These are phyloP conservation scores for Trichomycterus rosablanca DNA, from an alignment of 2,113 vertebrate genomes.

Conservation along the genomic window DNA sequence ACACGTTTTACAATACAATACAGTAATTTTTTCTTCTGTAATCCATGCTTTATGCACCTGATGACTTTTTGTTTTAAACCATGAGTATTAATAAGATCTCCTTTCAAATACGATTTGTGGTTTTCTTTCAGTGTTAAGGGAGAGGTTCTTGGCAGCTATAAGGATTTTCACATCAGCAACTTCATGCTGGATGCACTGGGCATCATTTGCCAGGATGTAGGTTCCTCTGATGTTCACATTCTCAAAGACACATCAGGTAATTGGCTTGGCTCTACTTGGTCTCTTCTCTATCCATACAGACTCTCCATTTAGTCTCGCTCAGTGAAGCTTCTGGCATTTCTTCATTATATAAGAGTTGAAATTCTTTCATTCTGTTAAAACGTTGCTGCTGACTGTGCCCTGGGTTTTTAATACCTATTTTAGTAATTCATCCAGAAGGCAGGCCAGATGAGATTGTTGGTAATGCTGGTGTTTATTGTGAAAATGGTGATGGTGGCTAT, in stretches of 20 bases:
- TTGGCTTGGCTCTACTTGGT: not conserved
- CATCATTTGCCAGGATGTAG: conserved; percentile 68
- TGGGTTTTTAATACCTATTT: not conserved
- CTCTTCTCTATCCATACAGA: not conserved
- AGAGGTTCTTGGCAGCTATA: conserved; percentile 80
- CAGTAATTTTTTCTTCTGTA: too few relatives aligned
- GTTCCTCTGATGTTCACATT: conserved; percentile 34
- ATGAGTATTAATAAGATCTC: too few relatives aligned
- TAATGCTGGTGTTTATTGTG: conserved; percentile 21
- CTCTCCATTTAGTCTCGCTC: too few relatives aligned
- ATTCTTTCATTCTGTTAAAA: too few relatives aligned
- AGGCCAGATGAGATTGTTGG: not conserved
- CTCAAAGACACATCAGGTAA: conserved; percentile 2
- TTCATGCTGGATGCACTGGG: conserved; percentile 64
- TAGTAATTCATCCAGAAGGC: conserved; percentile 8
- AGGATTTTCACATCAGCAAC: conserved; percentile 83
- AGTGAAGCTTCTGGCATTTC: too few relatives aligned
- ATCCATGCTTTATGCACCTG: too few relatives aligned
- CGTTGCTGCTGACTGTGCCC: too few relatives aligned
- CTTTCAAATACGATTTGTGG: too few relatives aligned
- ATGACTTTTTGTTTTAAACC: too few relatives aligned
- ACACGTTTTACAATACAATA: too few relatives aligned
- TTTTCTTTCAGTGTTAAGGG: conserved; percentile 69
- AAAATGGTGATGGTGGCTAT: conserved; percentile 10
- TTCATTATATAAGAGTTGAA: too few relatives aligned